Evolutionary conservation across 2,113 vertebrate genomes (phyloP).

Genomic region (Barbus barbus): DNA sequence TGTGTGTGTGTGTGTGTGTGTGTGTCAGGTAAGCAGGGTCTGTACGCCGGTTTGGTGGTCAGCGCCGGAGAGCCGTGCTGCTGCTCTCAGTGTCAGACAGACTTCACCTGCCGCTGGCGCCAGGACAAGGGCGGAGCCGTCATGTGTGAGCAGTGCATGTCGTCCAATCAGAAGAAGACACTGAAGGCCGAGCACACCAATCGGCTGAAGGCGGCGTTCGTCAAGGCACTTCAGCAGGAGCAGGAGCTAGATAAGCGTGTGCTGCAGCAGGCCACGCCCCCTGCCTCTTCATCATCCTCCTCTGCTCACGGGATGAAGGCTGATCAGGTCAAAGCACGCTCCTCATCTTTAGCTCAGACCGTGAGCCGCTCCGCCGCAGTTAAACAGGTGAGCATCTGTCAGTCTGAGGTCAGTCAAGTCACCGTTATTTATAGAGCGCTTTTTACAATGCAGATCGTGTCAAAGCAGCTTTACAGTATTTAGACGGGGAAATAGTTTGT

Average conservation of each 20-base stretch:
- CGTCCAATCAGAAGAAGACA: slow-evolving; percentile 91
- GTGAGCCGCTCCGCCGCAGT: slow-evolving; percentile 80
- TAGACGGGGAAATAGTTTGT: too few relatives aligned
- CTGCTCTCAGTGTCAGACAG: slow-evolving; percentile 93
- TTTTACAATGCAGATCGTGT: too few relatives aligned
- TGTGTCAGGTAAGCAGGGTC: slow-evolving; percentile 56
- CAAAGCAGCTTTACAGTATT: too few relatives aligned
- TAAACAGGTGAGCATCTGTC: slow-evolving; percentile 93
- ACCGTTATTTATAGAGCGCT: too few relatives aligned
- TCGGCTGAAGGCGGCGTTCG: slow-evolving; percentile 93
- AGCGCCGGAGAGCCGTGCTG: slow-evolving; percentile 81
- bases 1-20: not conserved
- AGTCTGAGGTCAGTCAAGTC: too few relatives aligned
- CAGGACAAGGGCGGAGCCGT: slow-evolving; percentile 86
- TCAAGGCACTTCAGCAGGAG: slow-evolving; percentile 96
- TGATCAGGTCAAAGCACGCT: too few relatives aligned
- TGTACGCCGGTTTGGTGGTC: slow-evolving; percentile 42
- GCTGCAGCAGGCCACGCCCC: slow-evolving; percentile 80
- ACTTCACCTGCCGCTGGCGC: slow-evolving; percentile 97
- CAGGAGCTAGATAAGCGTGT: slow-evolving; percentile 85
- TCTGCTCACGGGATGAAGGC: slow-evolving; percentile 59
- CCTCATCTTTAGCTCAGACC: slow-evolving; percentile 27
- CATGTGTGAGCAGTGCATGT: slow-evolving; percentile 96
- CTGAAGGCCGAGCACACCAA: slow-evolving; percentile 95
- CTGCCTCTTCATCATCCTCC: slow-evolving; percentile 66